These are phyloP conservation scores for Podarcis siculus DNA, from an alignment of 2,797 vertebrate species.

Conservation along the genomic window DNA sequence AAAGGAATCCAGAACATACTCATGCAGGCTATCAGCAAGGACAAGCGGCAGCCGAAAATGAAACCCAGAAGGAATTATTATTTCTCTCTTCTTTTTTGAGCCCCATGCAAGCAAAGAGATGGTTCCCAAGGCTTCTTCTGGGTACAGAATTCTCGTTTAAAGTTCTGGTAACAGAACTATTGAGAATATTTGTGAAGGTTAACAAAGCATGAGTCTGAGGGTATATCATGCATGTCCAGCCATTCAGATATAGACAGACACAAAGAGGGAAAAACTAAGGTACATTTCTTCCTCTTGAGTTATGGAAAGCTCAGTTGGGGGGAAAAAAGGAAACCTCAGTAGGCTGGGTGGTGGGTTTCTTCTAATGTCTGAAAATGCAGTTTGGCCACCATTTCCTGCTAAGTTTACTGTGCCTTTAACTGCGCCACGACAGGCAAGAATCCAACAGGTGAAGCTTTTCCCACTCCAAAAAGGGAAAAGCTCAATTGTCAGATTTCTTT, in stretches of 20 bases:
- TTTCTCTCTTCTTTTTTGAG: not conserved
- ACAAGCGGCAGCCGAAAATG: constrained; percentile 34
- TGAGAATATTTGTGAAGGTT: not conserved
- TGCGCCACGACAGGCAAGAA: not conserved
- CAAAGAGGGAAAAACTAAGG: constrained; percentile 31
- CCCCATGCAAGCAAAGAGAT: constrained; percentile 25
- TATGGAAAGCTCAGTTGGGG: not conserved
- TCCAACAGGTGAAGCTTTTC: not conserved
- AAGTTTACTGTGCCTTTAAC: not conserved
- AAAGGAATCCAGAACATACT: constrained; percentile 45
- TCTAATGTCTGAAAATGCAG: constrained; percentile 36
- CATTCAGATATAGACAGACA: constrained; percentile 54
- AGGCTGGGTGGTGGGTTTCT: constrained; percentile 2
- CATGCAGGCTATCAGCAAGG: constrained; percentile 16
- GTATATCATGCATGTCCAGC: constrained; percentile 42
- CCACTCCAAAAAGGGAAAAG: not conserved
- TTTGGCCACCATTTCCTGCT: not conserved
- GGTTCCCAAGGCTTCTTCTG: not conserved
- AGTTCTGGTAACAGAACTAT: constrained; percentile 1
- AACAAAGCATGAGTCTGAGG: constrained; percentile 21
- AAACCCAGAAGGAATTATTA: not conserved
- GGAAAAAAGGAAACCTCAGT: not conserved
- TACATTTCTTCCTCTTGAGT: constrained; percentile 25
- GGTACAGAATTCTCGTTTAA: not conserved
- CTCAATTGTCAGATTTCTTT: not conserved